A percentile compares a stretch with the other conserved stretches of the same genome.
Conservation (phyloP, 2,797 vertebrate species). For the Coregonus ussuriensis region DNA sequence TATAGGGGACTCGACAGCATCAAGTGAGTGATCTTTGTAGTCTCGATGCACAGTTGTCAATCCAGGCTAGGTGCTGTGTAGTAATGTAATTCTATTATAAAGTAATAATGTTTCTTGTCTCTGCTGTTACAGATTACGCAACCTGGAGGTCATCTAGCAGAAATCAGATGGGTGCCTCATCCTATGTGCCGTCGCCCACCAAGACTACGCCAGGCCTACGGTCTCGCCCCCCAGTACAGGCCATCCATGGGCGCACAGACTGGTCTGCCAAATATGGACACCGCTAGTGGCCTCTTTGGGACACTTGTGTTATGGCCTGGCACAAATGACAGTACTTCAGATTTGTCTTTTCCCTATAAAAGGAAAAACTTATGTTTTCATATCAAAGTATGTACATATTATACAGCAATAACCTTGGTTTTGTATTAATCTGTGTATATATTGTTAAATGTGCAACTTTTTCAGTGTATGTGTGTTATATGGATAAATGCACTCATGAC, state of each 20-base stretch:
- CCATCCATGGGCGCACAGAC: slow-evolving; percentile 85
- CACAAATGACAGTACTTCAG: slow-evolving; percentile 14
- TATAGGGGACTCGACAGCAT: slow-evolving; percentile 67
- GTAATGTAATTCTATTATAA: no score
- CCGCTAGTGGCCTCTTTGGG: slow-evolving; percentile 72
- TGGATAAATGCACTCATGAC: slow-evolving; percentile 51
- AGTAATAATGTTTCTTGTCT: not conserved
- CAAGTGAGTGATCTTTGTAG: not conserved
- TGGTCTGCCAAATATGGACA: slow-evolving; percentile 92
- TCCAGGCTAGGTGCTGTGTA: not conserved
- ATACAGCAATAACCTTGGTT: slow-evolving; percentile 76
- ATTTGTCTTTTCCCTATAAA: slow-evolving; percentile 23
- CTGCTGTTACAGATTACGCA: slow-evolving; percentile 79
- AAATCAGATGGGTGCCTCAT: slow-evolving; percentile 74
- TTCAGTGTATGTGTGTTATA: slow-evolving; percentile 37
- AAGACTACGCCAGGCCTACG: slow-evolving; percentile 78
- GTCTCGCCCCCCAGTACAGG: slow-evolving; percentile 78
- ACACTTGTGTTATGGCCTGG: slow-evolving; percentile 23
- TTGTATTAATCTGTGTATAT: slow-evolving; percentile 61
- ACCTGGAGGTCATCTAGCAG: slow-evolving; percentile 83
- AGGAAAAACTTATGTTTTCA: slow-evolving; percentile 67
- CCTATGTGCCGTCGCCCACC: slow-evolving; percentile 73
- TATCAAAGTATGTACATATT: slow-evolving; percentile 62
- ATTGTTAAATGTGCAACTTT: slow-evolving; percentile 62
- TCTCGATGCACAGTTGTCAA: not conserved